Evolutionary conservation across 2,797 vertebrate species (phyloP), one percentile per base, ranked within the genome.

Genomic region (Periophthalmus magnuspinnatus): DNA sequence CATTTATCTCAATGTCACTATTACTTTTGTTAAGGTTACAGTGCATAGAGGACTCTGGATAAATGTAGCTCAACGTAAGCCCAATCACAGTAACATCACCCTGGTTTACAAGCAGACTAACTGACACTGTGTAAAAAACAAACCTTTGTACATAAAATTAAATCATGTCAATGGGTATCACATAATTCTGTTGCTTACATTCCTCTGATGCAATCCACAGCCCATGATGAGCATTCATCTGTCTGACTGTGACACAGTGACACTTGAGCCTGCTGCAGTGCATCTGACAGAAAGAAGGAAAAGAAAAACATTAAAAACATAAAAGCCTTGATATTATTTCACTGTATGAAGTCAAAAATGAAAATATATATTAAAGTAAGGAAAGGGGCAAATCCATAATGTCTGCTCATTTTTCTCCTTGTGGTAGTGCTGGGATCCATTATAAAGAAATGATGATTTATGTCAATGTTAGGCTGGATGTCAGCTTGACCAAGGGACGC

Each of bases 371-470:
- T 57, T 5, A 71, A 67, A 75, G 75, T 38, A 75, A 68, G 33
- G 38, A 67, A 67, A 65, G 75, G 48, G 66, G 54, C 69, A 73
- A 87, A 90, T 92, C 87, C 60, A 91, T 91, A 82, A 50, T 50
- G 83, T 64, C 75, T 72, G 71, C 84, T 81, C 81, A 81, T 75
- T 81, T 84, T 85, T 91, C 81, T 78, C 76, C 75, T 81, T 65
- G 62, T 78, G 73, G 88, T 72, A 71, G 81, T 82, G 81, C 89
- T 87, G 77, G 78, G 85, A 89, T 87, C 89, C 87, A 91, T 92
- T 91, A 92, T 83, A 76, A 82, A 84, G 83, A 90, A 93, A 92
- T 90, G 81, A 90, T 93, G 93, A 94, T 93, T 92, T 93, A 94
- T 93, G 89, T 91, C 88, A 90, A 82, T 28, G 72, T 84, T 82